Evolutionary conservation across 2,888 invertebrate species (phyloP), one percentile per base, ranked within the genome.

Genomic region (Monoplex corrugatus): DNA sequence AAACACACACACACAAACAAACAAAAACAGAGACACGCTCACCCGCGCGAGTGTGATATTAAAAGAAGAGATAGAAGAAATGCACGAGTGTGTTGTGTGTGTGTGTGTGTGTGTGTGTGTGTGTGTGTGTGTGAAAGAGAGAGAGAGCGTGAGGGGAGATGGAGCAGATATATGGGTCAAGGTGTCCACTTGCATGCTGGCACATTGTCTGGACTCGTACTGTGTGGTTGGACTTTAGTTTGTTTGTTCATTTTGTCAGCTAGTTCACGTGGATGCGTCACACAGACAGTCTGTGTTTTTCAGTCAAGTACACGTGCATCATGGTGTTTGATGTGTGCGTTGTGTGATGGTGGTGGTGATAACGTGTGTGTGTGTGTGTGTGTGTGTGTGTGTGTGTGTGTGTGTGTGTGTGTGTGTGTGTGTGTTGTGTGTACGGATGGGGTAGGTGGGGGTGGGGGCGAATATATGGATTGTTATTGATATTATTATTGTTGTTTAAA

Each of bases 1-100:
- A 68, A 19, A 68, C 63, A 68, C 63, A 68, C 63, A 68, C 63
- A n/a, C n/a, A 78, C 78, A 32, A 32, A 78, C 78, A 78, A 32
- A 78, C 78, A 78, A 13, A 19, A n/a, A 78, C 78, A 78, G 8
- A 23, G 23, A n/a, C 28, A 28, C 23, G 28, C 63, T 68, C 3
- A 23, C 28, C 8, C 13, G 28, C 13, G 28, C 63, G 28, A 68
- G 23, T 23, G 63, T 16, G 23, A 68, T 68, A 28, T 19, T 28
- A 5, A 68, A 28, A 35, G 80, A 23, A 28, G 8, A 3, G 13
- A 28, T 16, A 3, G 13, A 28, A 28, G 13, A 28, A 3, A 28
- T 3, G 63, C 13, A 28, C 3, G 63, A 23, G n/a, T n/a, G n/a
- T n/a, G n/a, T 44, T 44, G 45, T 83, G 43, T 83, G 45, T 83